Evolutionary conservation across 2,888 invertebrate species (phyloP), one percentile per base, ranked within the genome.

Genomic region (Hirtodrosophila histrioides): DNA sequence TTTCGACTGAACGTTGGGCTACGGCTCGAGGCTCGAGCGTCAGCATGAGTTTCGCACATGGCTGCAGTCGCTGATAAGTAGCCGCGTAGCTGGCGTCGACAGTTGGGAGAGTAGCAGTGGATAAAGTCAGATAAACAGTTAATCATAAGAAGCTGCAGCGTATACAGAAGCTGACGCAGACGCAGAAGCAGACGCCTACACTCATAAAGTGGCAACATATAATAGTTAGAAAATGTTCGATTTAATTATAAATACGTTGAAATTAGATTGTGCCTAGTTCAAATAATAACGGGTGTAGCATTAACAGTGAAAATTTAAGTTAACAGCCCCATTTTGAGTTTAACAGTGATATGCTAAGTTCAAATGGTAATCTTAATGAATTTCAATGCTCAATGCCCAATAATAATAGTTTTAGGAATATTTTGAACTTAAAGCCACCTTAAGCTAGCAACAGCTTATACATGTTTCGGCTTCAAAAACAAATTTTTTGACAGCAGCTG

Each of bases 1-100:
- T 41, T 37, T 53, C 56, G 69, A 89, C 87, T 88, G 77, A 88
- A 55, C 51, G 37, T 43, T 33, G 45, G 45, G 54, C 31, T 49
- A 46, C 9, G 23, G 40, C 33, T 53, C 24, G n/a, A n/a, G n/a
- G n/a, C n/a, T n/a, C 17, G 36, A 57, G 37, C 57, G 31, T 45
- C 54, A 44, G 6, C 31, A 43, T 43, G 54, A 29, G 43, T 62
- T 56, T 62, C 36, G 65, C 75, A 75, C 75, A 76, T 75, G 72
- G 73, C 76, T 60, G 49, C 54, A 49, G 50, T 27, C 9, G 12
- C 40, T 44, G 40, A 62, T 63, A 72, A n/a, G 31, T 39, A 12
- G 33, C 33, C 10, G 12, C 39, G 44, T 35, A 31, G 51, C 50
- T 57, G 49, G 17, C 27, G 27, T 43, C 31, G 37, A 39, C 35